Conservation (phyloP, 2,113 vertebrate species). For the Okapia johnstoni region DNA sequence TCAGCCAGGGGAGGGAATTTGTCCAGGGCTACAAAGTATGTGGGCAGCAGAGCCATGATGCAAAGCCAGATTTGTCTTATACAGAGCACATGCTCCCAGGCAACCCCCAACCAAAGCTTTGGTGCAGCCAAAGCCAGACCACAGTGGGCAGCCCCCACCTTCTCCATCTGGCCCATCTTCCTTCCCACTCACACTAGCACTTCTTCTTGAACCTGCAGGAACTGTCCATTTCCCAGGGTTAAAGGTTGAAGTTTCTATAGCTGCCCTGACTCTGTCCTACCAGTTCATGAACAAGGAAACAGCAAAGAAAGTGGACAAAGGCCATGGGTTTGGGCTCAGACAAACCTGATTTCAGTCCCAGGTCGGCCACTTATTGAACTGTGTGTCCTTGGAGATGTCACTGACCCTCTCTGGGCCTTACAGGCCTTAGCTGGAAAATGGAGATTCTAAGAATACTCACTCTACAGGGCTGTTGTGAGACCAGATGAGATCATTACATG, state of each 20-base stretch:
- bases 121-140: not conserved
- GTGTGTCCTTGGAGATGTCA: not conserved
- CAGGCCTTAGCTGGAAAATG: not conserved
- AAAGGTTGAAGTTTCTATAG: not conserved
- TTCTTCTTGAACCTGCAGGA: not conserved
- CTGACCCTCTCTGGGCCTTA: not conserved
- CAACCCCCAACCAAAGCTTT: accelerated
- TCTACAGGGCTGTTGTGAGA: not conserved
- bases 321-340: not conserved
- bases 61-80: not conserved
- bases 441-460: not conserved
- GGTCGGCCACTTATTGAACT: not conserved
- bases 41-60: accelerated
- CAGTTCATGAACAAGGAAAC: not conserved
- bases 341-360: not conserved
- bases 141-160: no score
- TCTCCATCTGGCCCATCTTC: accelerated
- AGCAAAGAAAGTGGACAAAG: not conserved
- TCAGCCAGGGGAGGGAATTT: slow-evolving; percentile 35
- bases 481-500: not conserved
- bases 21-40: not conserved
- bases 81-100: not conserved
- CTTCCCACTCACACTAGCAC: not conserved
- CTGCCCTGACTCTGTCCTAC: not conserved
- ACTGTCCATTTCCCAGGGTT: accelerated